Evolutionary conservation across 2,888 invertebrate genomes (phyloP).

Genomic region (Anthrax anthrax): DNA sequence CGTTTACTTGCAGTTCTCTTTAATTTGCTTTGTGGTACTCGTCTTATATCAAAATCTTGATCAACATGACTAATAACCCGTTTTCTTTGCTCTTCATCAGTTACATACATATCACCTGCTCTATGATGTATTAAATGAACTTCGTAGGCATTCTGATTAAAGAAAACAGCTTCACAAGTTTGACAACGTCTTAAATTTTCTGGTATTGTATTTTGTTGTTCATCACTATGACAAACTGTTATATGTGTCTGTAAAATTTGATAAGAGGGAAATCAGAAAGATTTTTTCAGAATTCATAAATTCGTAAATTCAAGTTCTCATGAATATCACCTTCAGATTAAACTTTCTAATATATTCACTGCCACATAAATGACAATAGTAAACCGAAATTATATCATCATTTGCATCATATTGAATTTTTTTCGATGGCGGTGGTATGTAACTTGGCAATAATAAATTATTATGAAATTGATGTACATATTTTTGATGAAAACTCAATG

Average conservation of each 20-base stretch:
- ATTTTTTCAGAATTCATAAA: no score
- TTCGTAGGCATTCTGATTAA: conserved; percentile 48
- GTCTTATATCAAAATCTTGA: conserved; percentile 41
- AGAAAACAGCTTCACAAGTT: conserved; percentile 49
- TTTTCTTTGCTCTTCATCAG: conserved; percentile 38
- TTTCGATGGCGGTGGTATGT: conserved; percentile 39
- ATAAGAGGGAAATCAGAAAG: no score
- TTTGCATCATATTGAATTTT: conserved; percentile 39
- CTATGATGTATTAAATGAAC: conserved; percentile 47
- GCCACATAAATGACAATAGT: conserved; percentile 46
- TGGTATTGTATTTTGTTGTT: conserved; percentile 33
- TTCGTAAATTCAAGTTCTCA: no score
- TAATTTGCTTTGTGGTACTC: no score
- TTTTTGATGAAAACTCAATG: conserved; percentile 9
- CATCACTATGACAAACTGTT: conserved; percentile 41
- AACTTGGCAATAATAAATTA: conserved; percentile 32
- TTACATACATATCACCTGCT: conserved; percentile 44
- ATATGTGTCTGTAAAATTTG: conserved; percentile 37
- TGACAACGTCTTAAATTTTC: conserved; percentile 45
- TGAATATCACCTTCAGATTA: conserved; percentile 39
- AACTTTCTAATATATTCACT: conserved; percentile 52
- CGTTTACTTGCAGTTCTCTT: no score
- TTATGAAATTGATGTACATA: conserved; percentile 12
- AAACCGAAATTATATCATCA: conserved; percentile 36
- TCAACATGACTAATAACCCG: conserved; percentile 37